Conservation (phyloP, 2,113 vertebrate species). For the Scartelaos histophorus region DNA sequence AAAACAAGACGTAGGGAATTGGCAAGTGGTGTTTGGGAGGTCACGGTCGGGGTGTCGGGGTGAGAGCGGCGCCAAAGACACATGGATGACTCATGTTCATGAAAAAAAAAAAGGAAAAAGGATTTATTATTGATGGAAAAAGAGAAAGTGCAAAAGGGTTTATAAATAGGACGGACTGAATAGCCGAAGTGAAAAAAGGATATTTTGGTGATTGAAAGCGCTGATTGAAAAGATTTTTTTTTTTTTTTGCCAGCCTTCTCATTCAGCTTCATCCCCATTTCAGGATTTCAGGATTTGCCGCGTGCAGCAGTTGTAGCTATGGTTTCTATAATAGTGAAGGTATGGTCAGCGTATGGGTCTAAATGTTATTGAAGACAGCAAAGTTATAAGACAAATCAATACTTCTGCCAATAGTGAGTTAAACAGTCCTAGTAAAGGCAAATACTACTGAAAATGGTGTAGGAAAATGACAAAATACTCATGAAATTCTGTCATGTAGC, state of each 20-base stretch:
- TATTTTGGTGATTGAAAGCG: background rate
- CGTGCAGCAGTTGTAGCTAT: background rate
- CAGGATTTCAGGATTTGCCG: background rate
- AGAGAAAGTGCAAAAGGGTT: background rate
- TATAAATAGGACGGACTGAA: background rate
- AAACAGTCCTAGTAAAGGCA: background rate
- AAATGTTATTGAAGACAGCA: background rate
- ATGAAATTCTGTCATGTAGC: too few relatives aligned
- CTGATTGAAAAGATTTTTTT: background rate
- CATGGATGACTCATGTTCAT: slow-evolving; percentile 43
- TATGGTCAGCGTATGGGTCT: background rate
- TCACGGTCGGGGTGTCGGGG: slow-evolving; percentile 66
- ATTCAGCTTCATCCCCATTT: background rate
- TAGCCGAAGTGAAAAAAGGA: background rate
- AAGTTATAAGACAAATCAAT: background rate
- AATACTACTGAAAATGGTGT: too few relatives aligned
- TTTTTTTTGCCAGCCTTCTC: background rate
- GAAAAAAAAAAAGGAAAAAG: slow-evolving; percentile 19
- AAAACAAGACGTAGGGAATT: slow-evolving; percentile 32
- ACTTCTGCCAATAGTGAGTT: background rate
- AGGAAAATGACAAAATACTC: too few relatives aligned
- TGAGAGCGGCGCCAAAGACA: slow-evolving; percentile 42
- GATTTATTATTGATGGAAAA: slow-evolving; percentile 36
- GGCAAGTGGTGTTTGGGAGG: slow-evolving; percentile 56
- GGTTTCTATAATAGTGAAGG: too few relatives aligned